Base-by-base conservation (phyloP, 2,113 vertebrate genomes). In the Apodemus sylvaticus region DNA sequence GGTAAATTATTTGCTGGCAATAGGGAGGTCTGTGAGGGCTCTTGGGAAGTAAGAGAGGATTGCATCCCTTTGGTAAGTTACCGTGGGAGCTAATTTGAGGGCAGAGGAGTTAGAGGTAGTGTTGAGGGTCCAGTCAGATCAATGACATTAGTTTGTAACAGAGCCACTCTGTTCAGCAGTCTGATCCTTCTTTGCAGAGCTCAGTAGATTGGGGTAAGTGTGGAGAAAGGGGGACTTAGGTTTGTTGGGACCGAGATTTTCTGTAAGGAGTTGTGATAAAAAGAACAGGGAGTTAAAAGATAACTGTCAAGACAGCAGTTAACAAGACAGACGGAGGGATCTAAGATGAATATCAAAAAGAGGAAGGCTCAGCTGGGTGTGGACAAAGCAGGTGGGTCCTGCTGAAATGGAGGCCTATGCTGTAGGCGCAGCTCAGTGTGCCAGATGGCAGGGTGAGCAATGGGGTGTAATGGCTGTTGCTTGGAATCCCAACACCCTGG, bases 101-200 rank as follows among this genome's bases (percentile, higher is more conserved):
- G 48, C 6, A 83, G 79, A 51, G 48, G 66, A 60, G 79, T 89
- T 89, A n/a, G 70, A 68, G 88, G 78, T 85, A 64, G 39, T 90
- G 29, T 62, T 76, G 79, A 90, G 88, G 51, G 68, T 83, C 62
- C 74, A 73, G 7, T 88, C 53, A 93, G 45, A 66, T 51, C 76
- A 77, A 42, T 45, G 71, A 48, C 31, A 77, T 42, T 89, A 64
- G n/a, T 74, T 39, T 77, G 42, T 20, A 39, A 3, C 20, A 48
- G 71, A 90, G 22, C 60, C n/a, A 34, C 82, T 92, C 85, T 82
- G 29, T 83, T 91, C 39, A 48, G 53, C 66, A 81, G 13, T 53
- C 58, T 86, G 78, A 73, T 79, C 93, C 93, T 81, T 64, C 94
- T 86, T 66, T 74, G 58, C 60, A 87, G 82, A 93, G 45, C 36